These are phyloP conservation scores for Sinonovacula constricta DNA, from an alignment of 1,140 invertebrate genomes.

Conservation along the genomic window DNA sequence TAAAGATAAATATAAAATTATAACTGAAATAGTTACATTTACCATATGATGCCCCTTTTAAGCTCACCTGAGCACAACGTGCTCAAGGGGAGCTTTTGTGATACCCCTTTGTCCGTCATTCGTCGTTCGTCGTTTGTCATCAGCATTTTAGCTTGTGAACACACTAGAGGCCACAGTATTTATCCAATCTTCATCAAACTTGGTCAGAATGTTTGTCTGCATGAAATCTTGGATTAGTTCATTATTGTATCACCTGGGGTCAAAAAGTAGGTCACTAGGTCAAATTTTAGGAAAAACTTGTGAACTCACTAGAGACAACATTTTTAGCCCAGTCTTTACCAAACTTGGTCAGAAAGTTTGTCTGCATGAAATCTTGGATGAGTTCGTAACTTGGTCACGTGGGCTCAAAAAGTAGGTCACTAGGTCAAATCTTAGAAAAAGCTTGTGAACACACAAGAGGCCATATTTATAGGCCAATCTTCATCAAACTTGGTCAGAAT, in stretches of 20 bases:
- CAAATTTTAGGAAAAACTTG: neutral
- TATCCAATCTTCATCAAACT: neutral
- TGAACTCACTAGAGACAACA: neutral
- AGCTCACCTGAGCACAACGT: neutral
- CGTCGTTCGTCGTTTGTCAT: neutral
- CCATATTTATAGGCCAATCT: neutral
- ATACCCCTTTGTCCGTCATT: neutral
- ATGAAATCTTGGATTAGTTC: neutral
- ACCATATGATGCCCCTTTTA: neutral
- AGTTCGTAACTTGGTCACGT: too few relatives aligned
- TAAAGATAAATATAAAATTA: too few relatives aligned
- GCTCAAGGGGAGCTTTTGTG: neutral
- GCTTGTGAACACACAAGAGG: neutral
- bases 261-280: neutral
- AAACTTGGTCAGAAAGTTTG: constrained; percentile 1
- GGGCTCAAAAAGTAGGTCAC: too few relatives aligned
- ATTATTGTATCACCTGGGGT: neutral
- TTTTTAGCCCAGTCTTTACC: neutral
- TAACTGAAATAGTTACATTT: too few relatives aligned
- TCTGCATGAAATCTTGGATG: neutral
- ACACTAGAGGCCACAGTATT: neutral
- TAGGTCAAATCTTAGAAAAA: too few relatives aligned
- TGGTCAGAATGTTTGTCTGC: neutral
- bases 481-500: neutral
- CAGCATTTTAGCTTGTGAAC: neutral